Base-by-base conservation (phyloP, 2,888 invertebrate genomes). In the Athripsodes cinereus region DNA sequence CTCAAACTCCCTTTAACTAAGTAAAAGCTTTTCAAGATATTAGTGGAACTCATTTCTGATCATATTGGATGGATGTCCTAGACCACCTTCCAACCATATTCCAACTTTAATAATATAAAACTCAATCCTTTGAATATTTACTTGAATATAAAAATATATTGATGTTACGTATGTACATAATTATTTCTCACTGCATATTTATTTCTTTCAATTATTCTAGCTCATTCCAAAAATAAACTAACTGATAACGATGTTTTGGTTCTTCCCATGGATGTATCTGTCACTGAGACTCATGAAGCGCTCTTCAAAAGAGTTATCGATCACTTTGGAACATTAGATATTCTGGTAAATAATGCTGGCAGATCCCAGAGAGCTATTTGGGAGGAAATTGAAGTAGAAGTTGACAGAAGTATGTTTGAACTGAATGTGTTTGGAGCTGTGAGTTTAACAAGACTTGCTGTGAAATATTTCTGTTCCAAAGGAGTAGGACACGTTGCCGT, bases 291-390 rank as follows among this genome's bases (percentile, higher is more conserved):
- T 11, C 91, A 92, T 68, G 74, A 83, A 66, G 68, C 74, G 22
- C 74, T 80, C 26, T 82, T 89, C 31, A 74, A 84, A 51, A 70
- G 74, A 55, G 85, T 89, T 1, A 68, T 90, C 0, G 69, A 80
- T 26, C 81, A 86, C 68, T 91, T 89, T 69, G 88, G 85, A 48
- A 70, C 82, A 74, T 71, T 92, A 46, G 89, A 92, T 68, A 81
- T 92, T 57, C 74, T 92, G 35, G 81, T 92, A 0, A 90, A 88
- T 68, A 92, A 92, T 74, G 91, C 91, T 1, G 92, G 91, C 0
- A 74, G 90, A 55, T 87, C 88, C 6, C 92, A 92, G 69, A 75
- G 91, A 62, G 87, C 87, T 0, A 66, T 70, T 19, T 91, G 88
- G 86, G 84, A 86, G 61, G 76, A 84, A 1, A 88, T 87, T 49